A percentile compares a stretch with the other conserved stretches of the same genome.
Evolutionary conservation across 2,113 vertebrate genomes (phyloP).

Genomic region (Rattus rattus): DNA sequence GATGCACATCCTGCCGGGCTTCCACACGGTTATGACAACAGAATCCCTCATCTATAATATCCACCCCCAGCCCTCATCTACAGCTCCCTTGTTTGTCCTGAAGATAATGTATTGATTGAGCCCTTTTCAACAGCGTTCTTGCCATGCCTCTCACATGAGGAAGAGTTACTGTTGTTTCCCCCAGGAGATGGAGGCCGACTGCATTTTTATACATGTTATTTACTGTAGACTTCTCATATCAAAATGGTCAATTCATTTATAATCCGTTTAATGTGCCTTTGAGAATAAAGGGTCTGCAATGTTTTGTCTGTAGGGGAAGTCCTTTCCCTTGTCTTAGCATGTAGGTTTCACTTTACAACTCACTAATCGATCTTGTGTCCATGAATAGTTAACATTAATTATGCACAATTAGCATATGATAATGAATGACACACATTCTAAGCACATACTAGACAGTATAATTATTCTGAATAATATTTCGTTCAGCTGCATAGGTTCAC

Average conservation of each 20-base stretch:
- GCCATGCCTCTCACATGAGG: slow-evolving; percentile 72
- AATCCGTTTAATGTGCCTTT: slow-evolving; percentile 91
- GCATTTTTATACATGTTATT: slow-evolving; percentile 80
- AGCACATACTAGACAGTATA: slow-evolving; percentile 93
- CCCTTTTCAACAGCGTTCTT: slow-evolving; percentile 63
- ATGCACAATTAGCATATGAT: slow-evolving; percentile 98
- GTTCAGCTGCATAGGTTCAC: slow-evolving; percentile 82
- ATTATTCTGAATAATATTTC: slow-evolving; percentile 91
- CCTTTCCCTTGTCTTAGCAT: background rate
- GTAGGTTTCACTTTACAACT: slow-evolving; percentile 88
- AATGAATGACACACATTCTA: slow-evolving; percentile 95
- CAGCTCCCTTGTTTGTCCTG: slow-evolving; percentile 79
- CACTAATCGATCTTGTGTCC: slow-evolving; percentile 91
- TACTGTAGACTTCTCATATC: slow-evolving; percentile 87
- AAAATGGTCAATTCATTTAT: slow-evolving; percentile 92
- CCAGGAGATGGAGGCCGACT: slow-evolving; percentile 55
- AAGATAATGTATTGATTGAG: slow-evolving; percentile 80
- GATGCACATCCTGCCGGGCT: slow-evolving; percentile 69
- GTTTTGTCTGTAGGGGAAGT: slow-evolving; percentile 83
- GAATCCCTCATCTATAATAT: slow-evolving; percentile 81
- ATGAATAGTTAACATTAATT: slow-evolving; percentile 96
- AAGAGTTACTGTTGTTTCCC: slow-evolving; percentile 79
- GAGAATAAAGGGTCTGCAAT: slow-evolving; percentile 90
- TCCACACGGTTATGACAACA: slow-evolving; percentile 79
- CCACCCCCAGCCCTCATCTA: slow-evolving; percentile 58